A percentile compares a stretch with the other conserved stretches of the same genome.
Evolutionary conservation across 2,888 invertebrate species (phyloP).

Genomic region (Bursaphelenchus okinawaensis): DNA sequence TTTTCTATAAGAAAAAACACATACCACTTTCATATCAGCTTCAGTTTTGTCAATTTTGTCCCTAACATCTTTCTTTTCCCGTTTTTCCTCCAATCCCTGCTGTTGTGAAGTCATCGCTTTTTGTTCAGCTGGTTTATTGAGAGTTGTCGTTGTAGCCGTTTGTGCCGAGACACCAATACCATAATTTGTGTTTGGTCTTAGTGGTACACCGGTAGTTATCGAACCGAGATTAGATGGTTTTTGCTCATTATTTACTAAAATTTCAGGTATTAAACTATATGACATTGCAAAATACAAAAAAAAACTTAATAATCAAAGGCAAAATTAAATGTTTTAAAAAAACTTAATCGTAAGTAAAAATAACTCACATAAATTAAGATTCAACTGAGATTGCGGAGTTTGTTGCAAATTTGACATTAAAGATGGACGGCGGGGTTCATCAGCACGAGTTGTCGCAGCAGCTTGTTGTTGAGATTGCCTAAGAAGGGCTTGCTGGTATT

Average conservation of each 20-base stretch:
- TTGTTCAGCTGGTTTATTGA: background rate
- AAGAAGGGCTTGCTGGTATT: too few species aligned
- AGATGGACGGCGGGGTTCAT: slow-evolving; percentile 2
- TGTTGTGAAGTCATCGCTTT: background rate
- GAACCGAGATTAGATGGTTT: background rate
- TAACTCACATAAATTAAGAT: background rate
- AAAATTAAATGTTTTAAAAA: background rate
- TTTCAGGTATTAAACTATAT: background rate
- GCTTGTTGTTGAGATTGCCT: background rate
- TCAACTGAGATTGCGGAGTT: background rate
- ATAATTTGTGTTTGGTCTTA: background rate
- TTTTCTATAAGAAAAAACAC: background rate
- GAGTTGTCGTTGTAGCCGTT: background rate
- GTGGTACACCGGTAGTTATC: background rate
- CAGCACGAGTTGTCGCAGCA: background rate
- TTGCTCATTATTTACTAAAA: background rate
- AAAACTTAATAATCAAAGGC: background rate
- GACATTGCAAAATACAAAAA: background rate
- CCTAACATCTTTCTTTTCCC: background rate
- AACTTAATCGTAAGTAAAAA: too few species aligned
- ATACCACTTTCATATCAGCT: background rate
- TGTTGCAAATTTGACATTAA: slow-evolving; percentile 8
- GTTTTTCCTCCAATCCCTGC: background rate
- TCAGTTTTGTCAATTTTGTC: background rate
- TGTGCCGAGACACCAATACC: background rate